phyloP scores from a whole-genome alignment of 2,113 vertebrate species.

The Athene cunicularia region DNA sequence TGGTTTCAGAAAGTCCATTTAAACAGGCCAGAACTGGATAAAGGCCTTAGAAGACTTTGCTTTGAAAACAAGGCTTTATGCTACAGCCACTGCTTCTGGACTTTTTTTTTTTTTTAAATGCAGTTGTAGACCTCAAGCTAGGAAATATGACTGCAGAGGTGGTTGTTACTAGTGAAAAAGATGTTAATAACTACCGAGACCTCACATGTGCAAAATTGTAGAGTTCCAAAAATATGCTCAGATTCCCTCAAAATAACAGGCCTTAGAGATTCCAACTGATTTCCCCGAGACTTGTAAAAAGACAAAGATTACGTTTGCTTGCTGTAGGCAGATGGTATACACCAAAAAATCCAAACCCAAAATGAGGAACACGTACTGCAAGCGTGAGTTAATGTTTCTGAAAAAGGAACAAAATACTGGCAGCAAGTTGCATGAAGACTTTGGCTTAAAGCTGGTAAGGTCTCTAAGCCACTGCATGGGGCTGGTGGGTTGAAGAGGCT shows the following conservation, averaged over 20 bases:
- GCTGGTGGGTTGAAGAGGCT: neutral
- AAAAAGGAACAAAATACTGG: neutral
- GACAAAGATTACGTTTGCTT: neutral
- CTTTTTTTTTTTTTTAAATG: neutral
- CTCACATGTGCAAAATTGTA: neutral
- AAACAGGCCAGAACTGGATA: neutral
- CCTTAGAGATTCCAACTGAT: neutral
- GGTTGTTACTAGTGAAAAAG: neutral
- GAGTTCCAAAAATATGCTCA: neutral
- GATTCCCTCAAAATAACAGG: neutral
- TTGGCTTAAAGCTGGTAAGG: neutral
- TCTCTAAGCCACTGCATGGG: rapidly evolving
- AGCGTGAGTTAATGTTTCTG: neutral
- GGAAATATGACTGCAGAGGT: neutral
- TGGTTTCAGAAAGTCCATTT: neutral
- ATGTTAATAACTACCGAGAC: neutral
- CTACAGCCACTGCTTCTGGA: neutral
- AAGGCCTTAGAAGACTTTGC: neutral
- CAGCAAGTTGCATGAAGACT: neutral
- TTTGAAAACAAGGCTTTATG: neutral
- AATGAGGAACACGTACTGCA: rapidly evolving
- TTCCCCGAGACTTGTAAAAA: neutral
- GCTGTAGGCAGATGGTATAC: neutral
- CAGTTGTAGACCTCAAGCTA: neutral
- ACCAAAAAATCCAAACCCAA: neutral